Base-by-base conservation (phyloP, 2,888 invertebrate genomes). In the Sesia apiformis region DNA sequence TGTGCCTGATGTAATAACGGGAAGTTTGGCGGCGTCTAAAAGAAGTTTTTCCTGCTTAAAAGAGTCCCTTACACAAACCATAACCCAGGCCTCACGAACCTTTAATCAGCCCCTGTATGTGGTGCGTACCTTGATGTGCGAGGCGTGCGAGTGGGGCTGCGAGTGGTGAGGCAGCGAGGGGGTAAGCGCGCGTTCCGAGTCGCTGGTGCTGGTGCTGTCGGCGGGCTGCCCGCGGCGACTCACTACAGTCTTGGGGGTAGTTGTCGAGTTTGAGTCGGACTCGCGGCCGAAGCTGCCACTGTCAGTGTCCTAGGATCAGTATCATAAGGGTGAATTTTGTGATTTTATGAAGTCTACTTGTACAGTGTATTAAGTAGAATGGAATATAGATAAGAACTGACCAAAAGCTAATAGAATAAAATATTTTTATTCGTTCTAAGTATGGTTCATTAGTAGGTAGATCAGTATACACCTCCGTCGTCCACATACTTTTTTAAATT, bases 241-340 rank as follows among this genome's bases (percentile, higher is more conserved):
- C 66, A 94, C 90, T 60, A 94, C 91, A n/a, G 93, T 93, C 78
- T 93, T 93, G 40, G 93, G 93, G 5, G 94, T 93, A 7, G 93
- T 92, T 38, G 94, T 94, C 40, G 94, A 93, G 73, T 93, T 94
- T 4, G 94, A 94, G 81, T 95, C 95, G 5, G 95, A 93, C 79
- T 95, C 94, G 59, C 93, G 93, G 52, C 94, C 94, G 75, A 93
- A 91, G 66, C 93, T 93, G 59, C 92, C 88, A 70, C 89, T 88
- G 66, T 88, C 89, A 40, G 88, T 89, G 61, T 89, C 89, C 88
- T 89, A 23, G 23, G 23, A 2, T 23, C 23, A 2, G 23, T 23
- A 2, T 2, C 23, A 23, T 23, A 23, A 23, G 23, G 23, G 23
- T 23, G 23, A 23, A 23, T 23, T 23, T 23, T 23, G 23, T 23